phyloP scores from a whole-genome alignment of 30 jellyfish, hydroid and myxozoan genomes.

The Catostylus mosaicus region DNA sequence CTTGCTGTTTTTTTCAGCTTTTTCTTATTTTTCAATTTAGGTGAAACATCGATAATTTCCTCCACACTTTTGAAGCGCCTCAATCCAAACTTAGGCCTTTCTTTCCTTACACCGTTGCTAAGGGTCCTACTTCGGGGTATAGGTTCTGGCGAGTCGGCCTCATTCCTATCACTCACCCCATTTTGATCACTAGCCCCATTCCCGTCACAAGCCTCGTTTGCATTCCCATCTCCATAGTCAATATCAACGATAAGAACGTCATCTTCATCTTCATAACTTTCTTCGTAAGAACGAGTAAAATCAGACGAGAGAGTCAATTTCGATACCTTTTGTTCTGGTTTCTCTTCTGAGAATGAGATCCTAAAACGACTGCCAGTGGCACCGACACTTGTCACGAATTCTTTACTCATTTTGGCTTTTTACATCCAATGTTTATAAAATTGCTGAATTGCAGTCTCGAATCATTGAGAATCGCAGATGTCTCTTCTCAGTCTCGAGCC shows the following conservation, averaged over 20 bases:
- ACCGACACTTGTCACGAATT: conserved; percentile 10
- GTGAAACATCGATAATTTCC: conserved; percentile 38
- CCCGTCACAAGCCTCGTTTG: background rate
- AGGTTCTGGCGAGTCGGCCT: conserved; percentile 25
- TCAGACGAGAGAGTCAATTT: conserved; percentile 50
- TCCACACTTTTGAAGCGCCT: conserved; percentile 56
- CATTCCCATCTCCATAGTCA: conserved; percentile 25
- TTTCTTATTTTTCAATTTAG: background rate
- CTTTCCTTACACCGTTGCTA: conserved; percentile 9
- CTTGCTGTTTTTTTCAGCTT: conserved; percentile 25
- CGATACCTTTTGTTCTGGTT: conserved; percentile 16
- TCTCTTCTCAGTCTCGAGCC: no score
- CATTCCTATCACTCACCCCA: background rate
- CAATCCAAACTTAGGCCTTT: conserved; percentile 33
- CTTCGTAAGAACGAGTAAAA: conserved; percentile 54
- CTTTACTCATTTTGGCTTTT: conserved; percentile 32
- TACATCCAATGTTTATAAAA: no score
- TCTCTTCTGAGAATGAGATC: conserved; percentile 45
- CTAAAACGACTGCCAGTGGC: conserved; percentile 28
- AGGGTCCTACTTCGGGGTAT: conserved; percentile 27
- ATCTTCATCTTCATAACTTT: conserved; percentile 32
- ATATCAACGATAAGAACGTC: conserved; percentile 46
- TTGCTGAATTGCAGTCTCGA: no score
- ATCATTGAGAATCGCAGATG: no score
- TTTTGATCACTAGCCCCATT: background rate